Evolutionary conservation across 1,140 invertebrate species (phyloP), one percentile per base, ranked within the genome.

Genomic region (Dryas iulia): DNA sequence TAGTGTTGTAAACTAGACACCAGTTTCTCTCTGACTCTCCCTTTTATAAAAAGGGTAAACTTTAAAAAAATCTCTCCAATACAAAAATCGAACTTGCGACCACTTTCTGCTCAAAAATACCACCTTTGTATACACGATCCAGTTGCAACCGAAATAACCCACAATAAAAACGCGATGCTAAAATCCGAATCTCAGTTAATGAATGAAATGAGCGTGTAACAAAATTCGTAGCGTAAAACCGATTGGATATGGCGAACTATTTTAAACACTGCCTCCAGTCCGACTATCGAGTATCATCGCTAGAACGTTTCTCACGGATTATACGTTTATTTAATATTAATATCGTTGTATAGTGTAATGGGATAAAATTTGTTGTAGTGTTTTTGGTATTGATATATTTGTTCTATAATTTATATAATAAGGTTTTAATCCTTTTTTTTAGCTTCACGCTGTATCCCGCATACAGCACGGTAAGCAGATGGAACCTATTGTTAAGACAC

Each of bases 221-320:
- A 47, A 47, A 47, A 47, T 47, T 47, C 39, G 39, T 47, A 47
- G 14, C 39, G 39, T 47, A 47, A 47, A 47, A 47, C 39, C 18
- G 39, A 47, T 47, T 47, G 1, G 39, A 47, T 10, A 47, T 21
- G 18, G 39, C 8, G 39, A 47, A 47, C 39, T 47, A 47, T 47
- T 47, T 47, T 47, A 47, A 47, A 47, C 39, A 47, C 39, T 47
- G 18, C 39, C 39, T 47, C 39, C 7, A 21, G n/a, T n/a, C 39
- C 8, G 39, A 47, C 39, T 12, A 12, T n/a, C 14, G n/a, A 4
- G 7, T 47, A 47, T 47, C 39, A 11, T 3, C 10, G 39, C 18
- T 47, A 11, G 12, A 31, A 8, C 30, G 30, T 14, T 35, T 35
- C 33, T 35, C 33, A 14, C n/a, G 12, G 6, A 18, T 21, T 47